Evolutionary conservation across 2,888 invertebrate genomes (phyloP), one percentile per base, ranked within the genome.

Genomic region (Andrena haemorrhoa): DNA sequence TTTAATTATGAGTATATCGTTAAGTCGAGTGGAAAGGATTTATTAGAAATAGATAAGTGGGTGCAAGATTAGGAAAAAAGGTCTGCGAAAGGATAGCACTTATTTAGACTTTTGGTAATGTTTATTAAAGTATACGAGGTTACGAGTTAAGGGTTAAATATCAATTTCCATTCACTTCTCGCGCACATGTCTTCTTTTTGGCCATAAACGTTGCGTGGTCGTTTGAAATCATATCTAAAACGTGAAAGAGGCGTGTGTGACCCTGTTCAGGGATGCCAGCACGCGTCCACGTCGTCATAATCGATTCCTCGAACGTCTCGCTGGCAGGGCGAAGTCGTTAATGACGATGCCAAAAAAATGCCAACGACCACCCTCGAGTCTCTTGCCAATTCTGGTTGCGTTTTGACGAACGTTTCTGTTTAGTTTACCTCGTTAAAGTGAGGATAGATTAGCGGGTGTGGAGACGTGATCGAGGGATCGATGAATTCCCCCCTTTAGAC

Each of bases 271-370:
- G 86, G 75, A 91, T 91, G 81, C 90, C 90, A 87, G 87, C 90
- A 90, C 91, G 91, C 86, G 65, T 72, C 79, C 56, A 73, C 58
- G 81, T 82, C 86, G 87, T 90, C 90, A 89, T 91, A 90, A 91
- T 90, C 89, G 86, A 89, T 91, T 92, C 90, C 78, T 77, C 87
- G 88, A 91, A 92, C 81, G 84, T 88, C 83, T 85, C 81, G 73
- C 74, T 75, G 83, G 72, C 79, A 64, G 72, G 82, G 80, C 79
- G 76, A 86, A 84, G 80, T 82, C 82, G 83, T 89, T 89, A 88
- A 90, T 89, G 88, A 87, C 83, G 85, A 88, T 85, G 87, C 79
- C 80, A 79, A 77, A 88, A 88, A 88, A 86, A 84, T 83, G 63
- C 66, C 58, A 81, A 76, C 68, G 75, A 75, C 76, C 74, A 82